A percentile compares a stretch with the other conserved stretches of the same genome.
Conservation (phyloP, 2,113 vertebrate species). For the Oreotrochilus melanogaster region DNA sequence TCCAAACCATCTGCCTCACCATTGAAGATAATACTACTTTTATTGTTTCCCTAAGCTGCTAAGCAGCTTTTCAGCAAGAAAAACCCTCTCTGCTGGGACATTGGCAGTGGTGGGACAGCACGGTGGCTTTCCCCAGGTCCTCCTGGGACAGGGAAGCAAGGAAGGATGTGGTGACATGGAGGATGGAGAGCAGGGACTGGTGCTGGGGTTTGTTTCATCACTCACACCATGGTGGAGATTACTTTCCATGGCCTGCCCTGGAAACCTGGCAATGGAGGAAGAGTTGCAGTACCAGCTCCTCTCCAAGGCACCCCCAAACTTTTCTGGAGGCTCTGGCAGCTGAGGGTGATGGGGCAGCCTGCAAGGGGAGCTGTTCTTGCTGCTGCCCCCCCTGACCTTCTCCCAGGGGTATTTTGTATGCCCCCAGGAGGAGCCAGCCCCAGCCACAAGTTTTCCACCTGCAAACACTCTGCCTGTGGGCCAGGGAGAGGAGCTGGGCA, state of each 20-base stretch:
- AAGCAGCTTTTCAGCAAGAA: conserved; percentile 67
- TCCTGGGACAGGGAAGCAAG: background rate
- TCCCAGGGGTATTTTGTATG: conserved; percentile 27
- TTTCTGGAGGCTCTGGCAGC: background rate
- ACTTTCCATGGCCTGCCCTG: background rate
- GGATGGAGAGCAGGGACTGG: background rate
- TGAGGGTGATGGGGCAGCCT: background rate
- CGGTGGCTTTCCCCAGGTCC: background rate
- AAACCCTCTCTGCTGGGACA: conserved; percentile 42
- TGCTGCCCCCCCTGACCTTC: conserved; percentile 40
- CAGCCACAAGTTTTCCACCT: background rate
- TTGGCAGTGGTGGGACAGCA: background rate
- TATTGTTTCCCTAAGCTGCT: conserved; percentile 72
- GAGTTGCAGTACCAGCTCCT: background rate
- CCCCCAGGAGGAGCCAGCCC: background rate
- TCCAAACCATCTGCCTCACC: conserved; percentile 66
- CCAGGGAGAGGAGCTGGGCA: background rate
- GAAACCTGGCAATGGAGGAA: background rate
- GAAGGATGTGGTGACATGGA: rapidly evolving
- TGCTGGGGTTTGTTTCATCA: background rate
- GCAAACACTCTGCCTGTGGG: background rate
- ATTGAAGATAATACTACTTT: conserved; percentile 69
- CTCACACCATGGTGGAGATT: rapidly evolving
- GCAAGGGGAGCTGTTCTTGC: background rate
- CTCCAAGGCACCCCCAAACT: background rate